phyloP scores from a whole-genome alignment of 2,113 vertebrate genomes.

The Opisthocomus hoazin region DNA sequence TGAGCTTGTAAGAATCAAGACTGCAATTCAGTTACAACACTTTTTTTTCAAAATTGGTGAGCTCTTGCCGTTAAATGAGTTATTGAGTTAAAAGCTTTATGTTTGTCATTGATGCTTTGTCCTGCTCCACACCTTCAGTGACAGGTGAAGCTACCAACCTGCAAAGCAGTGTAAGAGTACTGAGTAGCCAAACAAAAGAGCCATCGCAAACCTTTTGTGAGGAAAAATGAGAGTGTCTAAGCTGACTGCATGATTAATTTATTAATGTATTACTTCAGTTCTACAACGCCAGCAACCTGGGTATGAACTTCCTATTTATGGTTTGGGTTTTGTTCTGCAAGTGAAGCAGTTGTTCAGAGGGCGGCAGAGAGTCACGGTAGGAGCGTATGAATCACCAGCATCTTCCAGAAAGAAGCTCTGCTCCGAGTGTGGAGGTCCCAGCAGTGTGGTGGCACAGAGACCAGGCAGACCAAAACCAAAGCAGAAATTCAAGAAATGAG shows the following conservation, averaged over 20 bases:
- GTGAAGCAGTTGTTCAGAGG: not conserved
- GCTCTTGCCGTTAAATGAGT: not conserved
- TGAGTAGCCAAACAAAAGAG: not conserved
- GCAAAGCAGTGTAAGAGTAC: not conserved
- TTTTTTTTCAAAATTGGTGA: not conserved
- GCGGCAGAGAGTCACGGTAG: not conserved
- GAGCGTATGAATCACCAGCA: not conserved
- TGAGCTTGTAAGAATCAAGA: not conserved
- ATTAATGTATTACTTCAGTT: not conserved
- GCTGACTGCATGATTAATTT: not conserved
- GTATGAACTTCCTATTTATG: conserved; percentile 21
- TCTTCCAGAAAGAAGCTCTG: not conserved
- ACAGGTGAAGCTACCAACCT: not conserved
- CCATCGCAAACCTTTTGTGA: not conserved
- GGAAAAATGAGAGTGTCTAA: not conserved
- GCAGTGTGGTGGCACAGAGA: not conserved
- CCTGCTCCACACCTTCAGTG: not conserved
- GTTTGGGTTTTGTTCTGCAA: not conserved
- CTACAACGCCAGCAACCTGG: not conserved
- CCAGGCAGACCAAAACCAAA: not conserved
- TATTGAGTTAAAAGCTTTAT: not conserved
- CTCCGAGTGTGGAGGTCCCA: not conserved
- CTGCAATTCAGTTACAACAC: not conserved
- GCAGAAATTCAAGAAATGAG: not conserved
- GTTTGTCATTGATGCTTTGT: not conserved